Percentiles rank a stretch among this genome's conserved stretches.
Evolutionary conservation across 2,797 vertebrate genomes (phyloP).

Genomic region (Paramormyrops hopkinsi): DNA sequence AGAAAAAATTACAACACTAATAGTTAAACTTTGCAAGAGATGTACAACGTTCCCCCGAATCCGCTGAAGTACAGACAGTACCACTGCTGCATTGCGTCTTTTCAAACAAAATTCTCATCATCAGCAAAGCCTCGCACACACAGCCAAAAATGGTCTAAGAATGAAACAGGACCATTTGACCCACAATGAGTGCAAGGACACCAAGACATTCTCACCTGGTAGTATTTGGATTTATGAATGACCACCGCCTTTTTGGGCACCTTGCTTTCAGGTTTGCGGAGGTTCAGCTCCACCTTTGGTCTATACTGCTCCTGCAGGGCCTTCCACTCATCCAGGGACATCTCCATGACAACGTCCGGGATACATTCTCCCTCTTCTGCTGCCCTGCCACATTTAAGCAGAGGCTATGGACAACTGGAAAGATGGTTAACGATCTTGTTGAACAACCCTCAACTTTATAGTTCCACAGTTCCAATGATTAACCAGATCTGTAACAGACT

Average conservation of each 20-base stretch:
- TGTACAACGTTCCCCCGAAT: not conserved
- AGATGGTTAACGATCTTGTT: not conserved
- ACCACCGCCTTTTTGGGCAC: conserved; percentile 89
- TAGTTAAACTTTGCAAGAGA: not conserved
- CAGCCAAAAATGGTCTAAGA: not conserved
- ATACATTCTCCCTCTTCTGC: conserved; percentile 46
- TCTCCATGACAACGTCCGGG: conserved; percentile 79
- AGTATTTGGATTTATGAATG: conserved; percentile 83
- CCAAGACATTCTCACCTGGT: conserved; percentile 63
- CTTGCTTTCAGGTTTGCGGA: conserved; percentile 77
- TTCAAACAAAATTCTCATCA: not conserved
- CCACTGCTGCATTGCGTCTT: not conserved
- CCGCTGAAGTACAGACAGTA: not conserved
- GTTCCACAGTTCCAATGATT: not conserved
- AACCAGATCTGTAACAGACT: not conserved
- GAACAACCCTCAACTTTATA: not conserved
- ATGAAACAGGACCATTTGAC: not conserved
- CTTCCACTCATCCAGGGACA: conserved; percentile 95
- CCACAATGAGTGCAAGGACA: not conserved
- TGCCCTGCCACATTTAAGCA: conserved; percentile 31
- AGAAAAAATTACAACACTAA: not conserved
- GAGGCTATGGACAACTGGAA: not conserved
- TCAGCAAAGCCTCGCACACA: not conserved
- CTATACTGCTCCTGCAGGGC: conserved; percentile 75
- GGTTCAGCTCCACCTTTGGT: conserved; percentile 84